Evolutionary conservation across 2,797 vertebrate genomes (phyloP), one percentile per base, ranked within the genome.

Genomic region (Acrossocheilus wenchowensis): DNA sequence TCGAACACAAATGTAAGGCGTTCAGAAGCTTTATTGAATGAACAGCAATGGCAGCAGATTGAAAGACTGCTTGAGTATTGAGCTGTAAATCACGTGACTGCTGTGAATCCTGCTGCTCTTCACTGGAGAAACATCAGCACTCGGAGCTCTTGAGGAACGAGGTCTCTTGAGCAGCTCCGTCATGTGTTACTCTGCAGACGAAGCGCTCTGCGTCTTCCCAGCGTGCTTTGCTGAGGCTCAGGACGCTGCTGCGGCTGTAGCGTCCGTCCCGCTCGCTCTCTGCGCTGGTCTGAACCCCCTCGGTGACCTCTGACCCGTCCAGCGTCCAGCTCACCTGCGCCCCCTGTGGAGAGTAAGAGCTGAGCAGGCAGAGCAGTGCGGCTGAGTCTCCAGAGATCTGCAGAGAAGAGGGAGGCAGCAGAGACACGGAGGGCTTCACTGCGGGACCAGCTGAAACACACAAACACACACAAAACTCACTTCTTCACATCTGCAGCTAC

Each of bases 231-330:
- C 62, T 66, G 62, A 48, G 54, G 48, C 72, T 82, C 54, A 87
- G 72, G 60, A 71, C 68, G 68, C 68, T 71, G 80, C 75, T 81
- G 74, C 45, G 30, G 6, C 43, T 81, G 84, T 75, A 86, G 30
- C 34, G 21, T 19, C 43, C 41, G 41, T 43, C 64, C 64, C 30
- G 64, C 64, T 68, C 64, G 30, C 64, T 68, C 64, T 68, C 64
- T 68, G 64, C 30, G 64, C 64, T 68, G 64, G 64, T 68, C 64
- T 36, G 64, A 68, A 68, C 64, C 64, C 64, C 64, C 30, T 68
- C 64, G 71, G 2, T 74, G 71, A 74, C 41, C 71, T 74, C 71
- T 45, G 71, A 74, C 41, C 71, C 71, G n/a, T 74, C 71, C 71
- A 45, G 71, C 43, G 1, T 74, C 71, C 71, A 74, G 41, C 41